Conservation (phyloP, 2,113 vertebrate genomes). For the Corythoichthys haematopterus region DNA sequence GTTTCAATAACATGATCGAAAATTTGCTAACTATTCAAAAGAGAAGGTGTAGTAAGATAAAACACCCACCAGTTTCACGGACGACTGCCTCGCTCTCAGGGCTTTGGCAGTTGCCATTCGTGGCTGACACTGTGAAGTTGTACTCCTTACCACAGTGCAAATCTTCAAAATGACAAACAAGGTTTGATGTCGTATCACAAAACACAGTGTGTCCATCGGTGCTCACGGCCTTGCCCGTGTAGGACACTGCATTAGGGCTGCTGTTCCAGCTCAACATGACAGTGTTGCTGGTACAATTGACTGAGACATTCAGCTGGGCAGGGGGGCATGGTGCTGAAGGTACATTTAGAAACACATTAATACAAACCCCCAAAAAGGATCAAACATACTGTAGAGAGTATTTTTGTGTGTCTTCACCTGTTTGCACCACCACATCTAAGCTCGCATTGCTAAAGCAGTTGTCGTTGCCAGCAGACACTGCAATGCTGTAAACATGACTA, state of each 20-base stretch:
- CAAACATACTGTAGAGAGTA: background rate
- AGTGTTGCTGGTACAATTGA: constrained; percentile 55
- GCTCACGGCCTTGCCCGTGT: constrained; percentile 53
- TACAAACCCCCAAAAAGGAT: background rate
- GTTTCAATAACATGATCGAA: background rate
- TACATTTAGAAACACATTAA: background rate
- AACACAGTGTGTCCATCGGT: constrained; percentile 46
- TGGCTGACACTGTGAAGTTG: constrained; percentile 56
- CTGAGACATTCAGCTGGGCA: constrained; percentile 34
- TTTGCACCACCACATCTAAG: constrained; percentile 22
- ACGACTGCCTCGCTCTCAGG: constrained; percentile 44
- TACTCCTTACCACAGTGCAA: constrained; percentile 67
- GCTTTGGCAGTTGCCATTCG: constrained; percentile 59
- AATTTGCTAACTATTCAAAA: background rate
- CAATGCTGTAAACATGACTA: constrained; percentile 58
- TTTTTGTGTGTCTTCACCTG: constrained; percentile 44
- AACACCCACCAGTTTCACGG: constrained; percentile 58
- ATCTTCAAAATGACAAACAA: constrained; percentile 43
- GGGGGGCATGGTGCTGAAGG: constrained; percentile 69
- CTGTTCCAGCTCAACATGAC: constrained; percentile 60
- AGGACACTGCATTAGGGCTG: constrained; percentile 57
- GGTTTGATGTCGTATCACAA: constrained; percentile 34
- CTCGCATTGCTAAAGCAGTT: constrained; percentile 59
- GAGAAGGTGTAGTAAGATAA: background rate
- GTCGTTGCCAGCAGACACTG: constrained; percentile 44